These are phyloP conservation scores for Lasioglossum oenotherae DNA, from an alignment of 2,888 invertebrate species.

Conservation along the genomic window DNA sequence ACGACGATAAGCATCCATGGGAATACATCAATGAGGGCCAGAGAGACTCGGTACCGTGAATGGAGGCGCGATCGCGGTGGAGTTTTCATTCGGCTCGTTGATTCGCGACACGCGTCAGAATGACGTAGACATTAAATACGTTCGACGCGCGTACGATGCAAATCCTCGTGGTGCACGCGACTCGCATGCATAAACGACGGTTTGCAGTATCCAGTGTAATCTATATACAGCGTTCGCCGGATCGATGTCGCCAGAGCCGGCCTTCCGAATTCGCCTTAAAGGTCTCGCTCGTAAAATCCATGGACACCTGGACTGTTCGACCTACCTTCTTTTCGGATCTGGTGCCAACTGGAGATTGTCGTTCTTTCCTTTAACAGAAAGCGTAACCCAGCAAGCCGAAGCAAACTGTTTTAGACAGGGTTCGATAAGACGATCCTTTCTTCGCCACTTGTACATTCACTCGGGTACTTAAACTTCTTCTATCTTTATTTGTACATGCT, in stretches of 20 bases:
- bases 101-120: slow-evolving; percentile 61
- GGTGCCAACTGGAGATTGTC: background rate
- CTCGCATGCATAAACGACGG: slow-evolving; percentile 37
- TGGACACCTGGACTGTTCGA: background rate
- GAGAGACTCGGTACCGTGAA: slow-evolving; percentile 47
- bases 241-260: background rate
- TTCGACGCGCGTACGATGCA: slow-evolving; percentile 61
- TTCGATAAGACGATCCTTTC: background rate
- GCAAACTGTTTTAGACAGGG: background rate
- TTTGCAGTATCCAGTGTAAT: slow-evolving; percentile 30
- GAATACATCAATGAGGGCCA: slow-evolving; percentile 58
- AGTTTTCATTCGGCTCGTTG: slow-evolving; percentile 56
- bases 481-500: background rate
- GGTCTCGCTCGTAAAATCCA: slow-evolving; percentile 10
- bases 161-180: slow-evolving; percentile 48
- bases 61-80: slow-evolving; percentile 50
- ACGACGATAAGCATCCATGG: slow-evolving; percentile 46
- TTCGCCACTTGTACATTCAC: background rate
- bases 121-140: slow-evolving; percentile 68
- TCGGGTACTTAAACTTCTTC: background rate
- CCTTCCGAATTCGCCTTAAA: slow-evolving; percentile 15
- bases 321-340: background rate
- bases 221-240: slow-evolving; percentile 21
- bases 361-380: background rate
- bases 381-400: background rate